phyloP scores from a whole-genome alignment of 2,888 invertebrate species.

The Philereme transversata region DNA sequence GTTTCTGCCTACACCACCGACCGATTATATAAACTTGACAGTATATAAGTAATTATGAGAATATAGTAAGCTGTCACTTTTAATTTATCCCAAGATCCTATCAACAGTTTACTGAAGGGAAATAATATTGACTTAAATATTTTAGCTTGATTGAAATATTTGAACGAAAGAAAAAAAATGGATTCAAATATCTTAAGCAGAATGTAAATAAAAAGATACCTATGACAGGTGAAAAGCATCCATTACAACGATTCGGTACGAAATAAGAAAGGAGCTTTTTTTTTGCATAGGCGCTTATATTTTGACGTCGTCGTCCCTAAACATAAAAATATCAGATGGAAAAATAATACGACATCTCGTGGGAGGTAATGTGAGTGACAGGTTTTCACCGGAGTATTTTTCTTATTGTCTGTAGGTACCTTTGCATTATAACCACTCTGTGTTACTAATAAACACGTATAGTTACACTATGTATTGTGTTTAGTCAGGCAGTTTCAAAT shows the following conservation, averaged over 20 bases:
- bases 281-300: conserved; percentile 40
- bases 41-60: too few relatives aligned
- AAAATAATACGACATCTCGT: conserved; percentile 51
- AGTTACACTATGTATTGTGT: too few relatives aligned
- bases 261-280: conserved; percentile 47
- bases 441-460: too few relatives aligned
- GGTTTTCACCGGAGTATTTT: conserved; percentile 39
- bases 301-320: conserved; percentile 45
- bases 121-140: not conserved
- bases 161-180: not conserved
- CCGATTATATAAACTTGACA: too few relatives aligned
- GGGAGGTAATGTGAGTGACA: conserved; percentile 54
- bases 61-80: too few relatives aligned
- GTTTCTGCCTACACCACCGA: too few relatives aligned
- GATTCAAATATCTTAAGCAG: conserved; percentile 23
- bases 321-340: conserved; percentile 55
- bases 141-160: not conserved
- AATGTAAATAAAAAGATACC: conserved; percentile 41
- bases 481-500: too few relatives aligned
- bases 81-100: not conserved
- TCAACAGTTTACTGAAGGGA: not conserved
- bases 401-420: not conserved
- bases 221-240: conserved; percentile 65
- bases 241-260: conserved; percentile 55
- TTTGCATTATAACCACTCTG: not conserved